Evolutionary conservation across 92 coral and sea anemone genomes (phyloP).

Genomic region (Porites cylindrica): DNA sequence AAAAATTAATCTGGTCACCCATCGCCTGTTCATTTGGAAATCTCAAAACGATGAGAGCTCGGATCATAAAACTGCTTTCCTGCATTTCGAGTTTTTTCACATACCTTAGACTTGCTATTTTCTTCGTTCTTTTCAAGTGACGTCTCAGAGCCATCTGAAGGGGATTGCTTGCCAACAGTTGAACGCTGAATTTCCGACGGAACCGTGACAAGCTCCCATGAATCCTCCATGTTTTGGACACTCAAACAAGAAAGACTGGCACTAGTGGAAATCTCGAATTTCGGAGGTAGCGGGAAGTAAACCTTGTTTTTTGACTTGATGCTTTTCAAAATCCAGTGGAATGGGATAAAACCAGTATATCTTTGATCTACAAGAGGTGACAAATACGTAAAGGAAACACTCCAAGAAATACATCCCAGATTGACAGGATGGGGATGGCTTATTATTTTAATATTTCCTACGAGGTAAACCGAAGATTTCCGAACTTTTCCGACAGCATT

Average conservation of each 20-base stretch:
- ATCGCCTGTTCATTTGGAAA: neutral
- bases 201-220: constrained; percentile 75
- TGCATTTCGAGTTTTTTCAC: neutral
- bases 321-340: neutral
- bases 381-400: neutral
- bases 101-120: constrained; percentile 32
- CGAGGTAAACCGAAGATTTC: neutral
- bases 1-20: too few species aligned
- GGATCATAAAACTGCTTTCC: neutral
- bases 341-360: neutral
- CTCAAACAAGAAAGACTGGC: neutral
- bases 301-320: neutral
- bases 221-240: constrained; percentile 67
- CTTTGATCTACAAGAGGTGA: neutral
- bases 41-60: neutral
- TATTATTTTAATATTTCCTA: neutral
- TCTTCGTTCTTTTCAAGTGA: constrained; percentile 25
- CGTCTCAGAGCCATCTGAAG: constrained; percentile 29
- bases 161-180: neutral
- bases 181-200: constrained; percentile 80
- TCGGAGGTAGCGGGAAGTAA: constrained; percentile 13
- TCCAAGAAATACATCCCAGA: neutral
- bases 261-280: neutral
- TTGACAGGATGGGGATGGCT: neutral
- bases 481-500: neutral